Percentiles rank a stretch among this genome's conserved stretches.
Conservation (phyloP, 2,113 vertebrate genomes). For the Pao palembangensis region DNA sequence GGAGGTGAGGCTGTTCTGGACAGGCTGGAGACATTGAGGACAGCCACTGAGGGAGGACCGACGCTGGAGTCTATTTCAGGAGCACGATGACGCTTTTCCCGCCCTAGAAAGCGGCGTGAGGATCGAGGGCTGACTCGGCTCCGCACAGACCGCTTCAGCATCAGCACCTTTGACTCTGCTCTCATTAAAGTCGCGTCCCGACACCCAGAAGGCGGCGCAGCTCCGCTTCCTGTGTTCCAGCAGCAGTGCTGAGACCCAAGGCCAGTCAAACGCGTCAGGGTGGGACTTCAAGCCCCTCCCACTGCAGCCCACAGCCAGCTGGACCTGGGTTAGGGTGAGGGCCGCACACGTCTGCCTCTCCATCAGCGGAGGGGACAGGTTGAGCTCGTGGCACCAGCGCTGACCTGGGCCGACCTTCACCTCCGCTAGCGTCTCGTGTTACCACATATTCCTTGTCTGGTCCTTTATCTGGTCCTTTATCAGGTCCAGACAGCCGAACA, state of each 20-base stretch:
- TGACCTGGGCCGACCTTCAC: too few relatives aligned
- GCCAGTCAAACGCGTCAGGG: too few relatives aligned
- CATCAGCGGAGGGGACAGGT: too few relatives aligned
- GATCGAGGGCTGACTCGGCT: conserved; percentile 1
- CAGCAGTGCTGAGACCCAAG: background rate
- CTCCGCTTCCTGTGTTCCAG: too few relatives aligned
- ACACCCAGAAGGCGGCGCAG: background rate
- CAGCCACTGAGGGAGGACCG: conserved; percentile 56
- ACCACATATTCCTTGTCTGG: too few relatives aligned
- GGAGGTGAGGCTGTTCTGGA: conserved; percentile 12
- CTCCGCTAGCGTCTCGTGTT: too few relatives aligned
- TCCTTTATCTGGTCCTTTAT: too few relatives aligned
- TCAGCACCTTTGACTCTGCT: conserved; percentile 6
- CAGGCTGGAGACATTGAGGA: conserved; percentile 58
- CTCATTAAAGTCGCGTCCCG: conserved; percentile 29
- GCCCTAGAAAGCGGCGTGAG: conserved; percentile 59
- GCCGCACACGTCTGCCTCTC: background rate
- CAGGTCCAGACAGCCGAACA: too few relatives aligned
- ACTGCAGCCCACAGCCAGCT: too few relatives aligned
- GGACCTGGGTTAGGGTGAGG: too few relatives aligned
- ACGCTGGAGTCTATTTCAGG: conserved; percentile 52
- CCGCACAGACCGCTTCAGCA: conserved; percentile 7
- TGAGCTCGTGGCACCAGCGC: too few relatives aligned
- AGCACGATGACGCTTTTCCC: conserved; percentile 52
- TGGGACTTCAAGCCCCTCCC: too few relatives aligned